Percentiles rank a stretch among this genome's conserved stretches.
These are phyloP conservation scores for Coendou prehensilis DNA, from an alignment of 2,797 vertebrate species.

Conservation along the genomic window DNA sequence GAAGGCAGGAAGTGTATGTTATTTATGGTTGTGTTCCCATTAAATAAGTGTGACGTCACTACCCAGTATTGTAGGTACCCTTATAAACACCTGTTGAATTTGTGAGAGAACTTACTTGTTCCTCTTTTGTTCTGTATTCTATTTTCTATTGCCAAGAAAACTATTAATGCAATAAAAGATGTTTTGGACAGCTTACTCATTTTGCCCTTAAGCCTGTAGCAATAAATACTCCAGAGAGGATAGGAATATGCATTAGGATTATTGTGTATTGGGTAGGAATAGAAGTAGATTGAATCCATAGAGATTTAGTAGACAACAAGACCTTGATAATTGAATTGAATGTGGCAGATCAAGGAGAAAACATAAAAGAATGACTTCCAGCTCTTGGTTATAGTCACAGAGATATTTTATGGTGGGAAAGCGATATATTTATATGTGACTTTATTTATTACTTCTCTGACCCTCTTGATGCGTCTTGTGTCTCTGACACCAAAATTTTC, in stretches of 20 bases:
- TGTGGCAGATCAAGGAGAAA: background rate
- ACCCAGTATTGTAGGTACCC: background rate
- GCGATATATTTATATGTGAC: background rate
- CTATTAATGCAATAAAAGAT: slow-evolving; percentile 9
- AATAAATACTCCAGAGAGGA: background rate
- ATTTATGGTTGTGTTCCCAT: background rate
- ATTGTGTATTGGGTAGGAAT: background rate
- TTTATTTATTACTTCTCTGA: background rate
- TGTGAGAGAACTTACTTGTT: background rate
- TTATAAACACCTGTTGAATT: background rate
- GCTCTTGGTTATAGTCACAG: background rate
- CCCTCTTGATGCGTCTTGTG: background rate
- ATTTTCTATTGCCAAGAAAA: background rate
- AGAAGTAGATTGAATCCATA: background rate
- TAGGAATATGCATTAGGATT: background rate
- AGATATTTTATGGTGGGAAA: background rate
- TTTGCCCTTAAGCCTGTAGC: background rate
- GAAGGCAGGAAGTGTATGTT: background rate
- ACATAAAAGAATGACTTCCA: background rate
- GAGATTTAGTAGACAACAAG: background rate
- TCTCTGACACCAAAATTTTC: background rate
- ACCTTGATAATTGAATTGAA: background rate
- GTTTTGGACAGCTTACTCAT: background rate
- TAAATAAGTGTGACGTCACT: background rate
- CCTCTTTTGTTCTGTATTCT: background rate